Evolutionary conservation across 2,888 invertebrate species (phyloP).

Genomic region (Reticulitermes lucifugus): DNA sequence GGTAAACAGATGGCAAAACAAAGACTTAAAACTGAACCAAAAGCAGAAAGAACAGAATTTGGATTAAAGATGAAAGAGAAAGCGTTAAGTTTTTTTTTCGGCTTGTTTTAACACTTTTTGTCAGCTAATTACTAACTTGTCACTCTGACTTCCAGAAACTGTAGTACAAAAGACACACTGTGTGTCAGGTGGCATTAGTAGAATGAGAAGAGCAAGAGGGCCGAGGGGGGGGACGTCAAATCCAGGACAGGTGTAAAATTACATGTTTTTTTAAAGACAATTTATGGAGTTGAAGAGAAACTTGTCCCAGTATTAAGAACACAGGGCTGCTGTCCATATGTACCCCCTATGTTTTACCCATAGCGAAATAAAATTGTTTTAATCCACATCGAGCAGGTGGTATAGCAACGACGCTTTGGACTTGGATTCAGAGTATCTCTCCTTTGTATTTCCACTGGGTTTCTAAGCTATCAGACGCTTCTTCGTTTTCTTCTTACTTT

Average conservation of each 20-base stretch:
- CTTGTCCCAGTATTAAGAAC: too few species aligned
- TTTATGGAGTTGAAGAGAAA: too few species aligned
- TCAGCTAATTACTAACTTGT: slow-evolving; percentile 28
- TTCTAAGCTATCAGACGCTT: too few species aligned
- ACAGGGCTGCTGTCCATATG: too few species aligned
- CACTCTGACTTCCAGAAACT: not conserved
- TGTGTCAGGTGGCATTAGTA: not conserved
- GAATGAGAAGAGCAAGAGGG: not conserved
- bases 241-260: not conserved
- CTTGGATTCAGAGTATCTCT: too few species aligned
- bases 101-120: slow-evolving; percentile 28
- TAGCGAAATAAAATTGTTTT: too few species aligned
- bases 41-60: not conserved
- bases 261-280: not conserved
- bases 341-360: too few species aligned
- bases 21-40: not conserved
- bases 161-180: not conserved
- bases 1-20: not conserved
- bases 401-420: too few species aligned
- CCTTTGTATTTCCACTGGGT: too few species aligned
- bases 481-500: too few species aligned
- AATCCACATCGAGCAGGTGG: too few species aligned
- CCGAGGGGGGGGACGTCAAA: not conserved
- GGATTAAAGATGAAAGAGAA: not conserved
- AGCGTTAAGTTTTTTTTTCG: not conserved